Evolutionary conservation across 2,113 vertebrate species (phyloP).

Genomic region (Chaetodon trifascialis): DNA sequence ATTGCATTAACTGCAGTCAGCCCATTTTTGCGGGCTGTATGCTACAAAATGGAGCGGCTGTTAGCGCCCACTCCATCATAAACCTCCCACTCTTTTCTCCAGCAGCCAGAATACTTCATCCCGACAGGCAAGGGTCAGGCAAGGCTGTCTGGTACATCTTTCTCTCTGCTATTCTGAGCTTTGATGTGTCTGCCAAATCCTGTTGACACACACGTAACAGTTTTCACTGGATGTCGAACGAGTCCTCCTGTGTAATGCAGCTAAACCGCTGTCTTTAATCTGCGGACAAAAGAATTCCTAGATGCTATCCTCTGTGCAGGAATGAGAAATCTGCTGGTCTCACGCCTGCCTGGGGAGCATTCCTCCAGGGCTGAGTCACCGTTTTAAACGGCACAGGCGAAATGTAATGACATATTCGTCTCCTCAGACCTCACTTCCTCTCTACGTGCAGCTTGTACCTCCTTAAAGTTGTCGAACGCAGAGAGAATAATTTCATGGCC

Average conservation of each 20-base stretch:
- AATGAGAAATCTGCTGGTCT: slow-evolving; percentile 39
- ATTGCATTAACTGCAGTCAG: slow-evolving; percentile 77
- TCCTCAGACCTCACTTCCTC: slow-evolving; percentile 26
- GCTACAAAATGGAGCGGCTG: slow-evolving; percentile 55
- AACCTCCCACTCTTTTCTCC: slow-evolving; percentile 41
- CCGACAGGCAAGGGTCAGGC: slow-evolving; percentile 60
- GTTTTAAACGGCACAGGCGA: slow-evolving; percentile 51
- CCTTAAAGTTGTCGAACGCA: slow-evolving; percentile 98
- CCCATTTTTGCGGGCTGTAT: slow-evolving; percentile 41
- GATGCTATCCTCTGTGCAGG: slow-evolving; percentile 44
- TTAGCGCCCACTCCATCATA: slow-evolving; percentile 47
- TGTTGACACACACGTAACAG: slow-evolving; percentile 26
- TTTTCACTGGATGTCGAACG: slow-evolving; percentile 27
- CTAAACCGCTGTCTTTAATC: slow-evolving; percentile 53
- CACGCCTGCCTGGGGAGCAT: slow-evolving; percentile 34
- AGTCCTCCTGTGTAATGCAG: slow-evolving; percentile 33
- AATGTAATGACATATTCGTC: slow-evolving; percentile 57
- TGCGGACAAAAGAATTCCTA: slow-evolving; percentile 41
- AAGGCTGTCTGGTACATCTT: slow-evolving; percentile 43
- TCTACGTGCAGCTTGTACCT: slow-evolving; percentile 84
- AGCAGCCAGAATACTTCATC: slow-evolving; percentile 48
- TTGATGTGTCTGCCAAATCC: slow-evolving; percentile 54
- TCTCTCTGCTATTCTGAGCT: slow-evolving; percentile 45
- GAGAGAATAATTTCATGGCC: slow-evolving; percentile 98
- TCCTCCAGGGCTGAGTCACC: slow-evolving; percentile 63